Evolutionary conservation across 2,797 vertebrate species (phyloP).

Genomic region (Ctenochaetus hawaiiensis): DNA sequence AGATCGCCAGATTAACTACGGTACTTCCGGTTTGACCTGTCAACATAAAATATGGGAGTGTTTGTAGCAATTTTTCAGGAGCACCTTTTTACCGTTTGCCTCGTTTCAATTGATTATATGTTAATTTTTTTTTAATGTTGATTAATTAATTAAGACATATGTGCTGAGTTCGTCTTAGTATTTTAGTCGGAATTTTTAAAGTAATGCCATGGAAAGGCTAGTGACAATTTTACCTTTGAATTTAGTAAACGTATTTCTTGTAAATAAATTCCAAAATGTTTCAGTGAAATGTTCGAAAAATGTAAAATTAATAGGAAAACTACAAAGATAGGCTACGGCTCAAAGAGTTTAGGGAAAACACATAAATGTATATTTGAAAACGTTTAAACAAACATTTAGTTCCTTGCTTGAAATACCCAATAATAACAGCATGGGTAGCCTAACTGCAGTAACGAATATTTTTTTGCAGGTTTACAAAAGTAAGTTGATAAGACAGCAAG

Average conservation of each 20-base stretch:
- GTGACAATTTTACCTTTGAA: not conserved
- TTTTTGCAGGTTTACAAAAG: not conserved
- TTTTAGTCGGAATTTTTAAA: not conserved
- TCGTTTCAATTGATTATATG: too few species aligned
- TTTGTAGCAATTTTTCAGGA: not conserved
- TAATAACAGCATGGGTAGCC: not conserved
- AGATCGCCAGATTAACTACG: rapidly evolving
- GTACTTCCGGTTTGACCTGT: conserved; percentile 42
- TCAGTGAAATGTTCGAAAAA: not conserved
- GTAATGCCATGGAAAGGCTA: not conserved
- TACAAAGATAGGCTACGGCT: too few species aligned
- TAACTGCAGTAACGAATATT: not conserved
- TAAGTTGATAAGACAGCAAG: not conserved
- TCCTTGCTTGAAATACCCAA: not conserved
- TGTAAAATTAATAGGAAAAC: not conserved
- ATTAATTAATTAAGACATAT: not conserved
- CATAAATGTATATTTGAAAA: too few species aligned
- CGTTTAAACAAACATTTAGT: not conserved
- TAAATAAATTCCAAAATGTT: too few species aligned
- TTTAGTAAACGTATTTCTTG: not conserved
- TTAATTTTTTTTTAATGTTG: not conserved
- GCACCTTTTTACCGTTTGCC: not conserved
- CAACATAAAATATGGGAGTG: conserved; percentile 46
- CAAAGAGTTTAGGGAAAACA: not conserved
- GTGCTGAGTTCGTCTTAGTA: not conserved